Base-by-base conservation (phyloP, 1,140 invertebrate species). In the Bombus consobrinus region DNA sequence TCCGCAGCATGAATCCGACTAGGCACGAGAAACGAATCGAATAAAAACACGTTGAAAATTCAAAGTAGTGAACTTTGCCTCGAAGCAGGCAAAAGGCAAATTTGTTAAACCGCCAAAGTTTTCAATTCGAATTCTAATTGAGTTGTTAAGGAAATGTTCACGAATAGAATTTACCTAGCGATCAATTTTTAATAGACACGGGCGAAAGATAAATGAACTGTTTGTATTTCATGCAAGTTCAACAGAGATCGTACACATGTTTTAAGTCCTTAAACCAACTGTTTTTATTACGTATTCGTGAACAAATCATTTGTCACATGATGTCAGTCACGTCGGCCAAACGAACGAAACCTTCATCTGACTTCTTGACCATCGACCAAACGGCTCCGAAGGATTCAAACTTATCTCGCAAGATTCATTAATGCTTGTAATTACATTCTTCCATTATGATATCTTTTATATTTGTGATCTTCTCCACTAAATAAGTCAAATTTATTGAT, bases 171-270 rank as follows among this genome's bases (percentile, higher is more conserved):
- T 75, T 75, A 25, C 41, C 6, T 53, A 53, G 73, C 43, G 32
- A 34, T 34, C n/a, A 53, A 53, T 53, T 53, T 53, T 47, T 74
- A 32, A 47, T 43, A 47, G 72, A 32, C 41, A 9, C 41, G 15
- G 18, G 15, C 28, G 3, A 10, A 77, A 78, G 37, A 9, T 41
- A 62, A 32, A 78, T 32, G 57, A 41, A 64, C 25, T 78, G 25
- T 78, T 78, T 78, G 75, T 64, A 78, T 66, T 57, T 76, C 47
- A 10, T 37, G 5, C 5, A 59, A 76, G 53, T 76, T 75, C 47
- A 57, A 57, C 69, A 72, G n/a, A n/a, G 69, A n/a, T 72, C 37
- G 37, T 41, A 47, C n/a, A 10, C n/a, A 32, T 15, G 18, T 43
- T 74, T 74, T 32, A 74, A 74, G n/a, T 25, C 18, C 13, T 32